Evolutionary conservation across 2,797 vertebrate species (phyloP).

Genomic region (Sebastes variabilis): DNA sequence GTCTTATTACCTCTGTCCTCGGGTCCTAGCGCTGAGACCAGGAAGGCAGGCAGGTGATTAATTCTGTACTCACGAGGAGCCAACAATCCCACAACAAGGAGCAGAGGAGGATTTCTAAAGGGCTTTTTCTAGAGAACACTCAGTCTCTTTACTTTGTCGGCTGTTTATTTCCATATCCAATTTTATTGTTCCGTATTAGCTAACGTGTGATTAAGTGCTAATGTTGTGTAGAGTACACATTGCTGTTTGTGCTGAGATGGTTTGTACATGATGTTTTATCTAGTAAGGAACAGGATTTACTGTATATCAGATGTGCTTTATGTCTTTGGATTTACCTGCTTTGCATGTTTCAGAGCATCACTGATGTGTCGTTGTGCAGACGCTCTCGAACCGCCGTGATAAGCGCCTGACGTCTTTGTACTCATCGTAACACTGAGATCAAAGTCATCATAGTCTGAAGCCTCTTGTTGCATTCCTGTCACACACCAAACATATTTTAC

Average conservation of each 20-base stretch:
- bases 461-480: constrained; percentile 56
- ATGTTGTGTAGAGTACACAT: constrained; percentile 2
- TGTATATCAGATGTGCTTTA: constrained; percentile 72
- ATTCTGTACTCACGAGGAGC: constrained; percentile 95
- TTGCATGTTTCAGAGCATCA: constrained; percentile 87
- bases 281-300: constrained; percentile 56
- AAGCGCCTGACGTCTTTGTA: constrained; percentile 90
- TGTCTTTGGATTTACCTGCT: constrained; percentile 89
- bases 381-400: constrained; percentile 88
- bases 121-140: constrained; percentile 37
- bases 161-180: constrained; percentile 50
- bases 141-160: constrained; percentile 41
- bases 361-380: constrained; percentile 87
- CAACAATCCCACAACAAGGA: constrained; percentile 90
- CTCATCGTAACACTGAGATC: constrained; percentile 87
- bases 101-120: constrained; percentile 83
- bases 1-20: constrained; percentile 98
- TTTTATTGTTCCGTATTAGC: constrained; percentile 51
- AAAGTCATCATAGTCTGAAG: constrained; percentile 85
- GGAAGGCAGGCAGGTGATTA: constrained; percentile 98
- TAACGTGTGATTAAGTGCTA: constrained; percentile 46
- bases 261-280: constrained; percentile 60
- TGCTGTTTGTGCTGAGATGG: constrained; percentile 25
- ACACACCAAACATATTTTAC: constrained; percentile 76
- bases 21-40: constrained; percentile 93